Percentiles rank a stretch among this genome's conserved stretches.
These are phyloP conservation scores for Vulpes ferrilata DNA, from an alignment of 2,113 vertebrate species.

Conservation along the genomic window DNA sequence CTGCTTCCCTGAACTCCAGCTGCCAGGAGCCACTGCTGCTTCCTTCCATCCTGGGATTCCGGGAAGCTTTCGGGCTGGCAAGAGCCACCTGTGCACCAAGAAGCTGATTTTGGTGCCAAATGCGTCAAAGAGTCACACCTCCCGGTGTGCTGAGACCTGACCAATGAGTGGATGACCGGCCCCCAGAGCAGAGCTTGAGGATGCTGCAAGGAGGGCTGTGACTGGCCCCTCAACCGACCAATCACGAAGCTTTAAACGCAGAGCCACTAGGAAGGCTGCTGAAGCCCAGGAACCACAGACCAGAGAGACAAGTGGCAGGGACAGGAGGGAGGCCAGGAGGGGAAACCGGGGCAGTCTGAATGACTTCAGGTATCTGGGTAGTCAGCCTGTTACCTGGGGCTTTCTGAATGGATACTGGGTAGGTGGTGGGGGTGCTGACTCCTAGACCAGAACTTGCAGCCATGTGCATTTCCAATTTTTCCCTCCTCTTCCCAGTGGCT, in stretches of 20 bases:
- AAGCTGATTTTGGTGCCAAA: background rate
- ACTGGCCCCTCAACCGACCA: background rate
- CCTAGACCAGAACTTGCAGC: background rate
- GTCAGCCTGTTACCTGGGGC: background rate
- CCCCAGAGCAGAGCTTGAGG: too few species aligned
- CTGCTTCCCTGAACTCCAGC: background rate
- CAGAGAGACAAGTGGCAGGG: fast-evolving
- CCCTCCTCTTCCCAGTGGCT: background rate
- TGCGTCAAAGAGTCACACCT: background rate
- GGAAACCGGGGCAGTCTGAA: background rate
- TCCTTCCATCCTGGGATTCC: background rate
- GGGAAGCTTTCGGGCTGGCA: background rate
- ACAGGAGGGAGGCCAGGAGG: background rate
- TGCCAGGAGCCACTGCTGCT: background rate
- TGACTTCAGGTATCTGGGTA: background rate
- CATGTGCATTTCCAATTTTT: fast-evolving
- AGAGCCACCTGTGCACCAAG: background rate
- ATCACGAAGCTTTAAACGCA: background rate
- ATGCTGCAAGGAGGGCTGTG: background rate
- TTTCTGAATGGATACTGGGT: background rate
- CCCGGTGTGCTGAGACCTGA: background rate
- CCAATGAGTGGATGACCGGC: background rate
- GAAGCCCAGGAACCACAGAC: background rate
- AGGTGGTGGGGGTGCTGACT: background rate
- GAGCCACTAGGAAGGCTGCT: background rate